Evolutionary conservation across 1,140 invertebrate genomes (phyloP), one percentile per base, ranked within the genome.

Genomic region (Cheumatopsyche charites): DNA sequence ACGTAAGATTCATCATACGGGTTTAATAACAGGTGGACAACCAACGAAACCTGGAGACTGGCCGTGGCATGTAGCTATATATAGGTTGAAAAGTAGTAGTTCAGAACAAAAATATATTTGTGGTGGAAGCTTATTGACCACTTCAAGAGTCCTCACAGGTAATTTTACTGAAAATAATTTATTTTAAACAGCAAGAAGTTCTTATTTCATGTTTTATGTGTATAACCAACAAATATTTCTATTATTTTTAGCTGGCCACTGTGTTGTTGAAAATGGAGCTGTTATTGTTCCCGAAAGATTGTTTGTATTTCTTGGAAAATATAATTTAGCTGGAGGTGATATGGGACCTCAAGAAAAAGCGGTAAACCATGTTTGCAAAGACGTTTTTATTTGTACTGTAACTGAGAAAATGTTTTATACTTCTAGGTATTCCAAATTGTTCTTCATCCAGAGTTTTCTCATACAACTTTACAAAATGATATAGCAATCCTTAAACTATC

Each of bases 61-160:
- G 93, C 94, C 94, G 0, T 96, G 94, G 94, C 90, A 95, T 78
- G 92, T 90, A 0, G 90, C 92, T 1, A 85, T 96, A 0, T 89
- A 93, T 73, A 90, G 93, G 75, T 89, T 91, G 77, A 89, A 92
- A 52, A 87, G 88, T 4, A 72, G 69, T 19, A 75, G 69, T 3
- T 75, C 76, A 17, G n/a, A 72, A 12, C 68, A 75, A 0, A 75
- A 69, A 21, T 85, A 85, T 71, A 77, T 81, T 7, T 85, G 83
- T 66, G 83, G 83, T 17, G 83, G 83, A 4, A 83, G 75, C 66
- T 80, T 85, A 69, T 78, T 85, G 66, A 82, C 82, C 23, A 78
- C 70, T 7, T 82, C 79, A 15, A 77, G 81, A 42, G 77, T 85
- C 62, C 66, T 85, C 25, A 83, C 83, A 73, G 82, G 83, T 84